Conservation (phyloP, 1,140 invertebrate species). For the Drosophila tani region DNA sequence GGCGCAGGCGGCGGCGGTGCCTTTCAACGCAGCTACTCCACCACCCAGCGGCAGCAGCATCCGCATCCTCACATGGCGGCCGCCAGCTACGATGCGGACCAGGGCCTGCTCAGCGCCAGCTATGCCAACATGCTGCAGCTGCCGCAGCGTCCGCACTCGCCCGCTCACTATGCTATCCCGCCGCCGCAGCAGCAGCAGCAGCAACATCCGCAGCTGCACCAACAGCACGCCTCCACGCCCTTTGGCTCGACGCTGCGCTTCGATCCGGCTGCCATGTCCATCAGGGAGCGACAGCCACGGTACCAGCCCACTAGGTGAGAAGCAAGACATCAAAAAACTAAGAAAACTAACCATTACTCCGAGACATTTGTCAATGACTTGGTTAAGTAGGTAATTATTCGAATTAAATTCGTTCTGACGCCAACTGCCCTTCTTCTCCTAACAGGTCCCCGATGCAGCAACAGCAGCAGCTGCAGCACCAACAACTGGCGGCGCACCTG, state of each 20-base stretch:
- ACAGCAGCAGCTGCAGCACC: conserved; percentile 51
- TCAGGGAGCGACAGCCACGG: conserved; percentile 56
- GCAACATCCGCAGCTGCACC: conserved; percentile 48
- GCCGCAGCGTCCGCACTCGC: conserved; percentile 58
- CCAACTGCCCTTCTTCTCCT: neutral
- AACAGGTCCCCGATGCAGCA: conserved; percentile 59
- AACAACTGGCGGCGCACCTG: conserved; percentile 52
- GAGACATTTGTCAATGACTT: neutral
- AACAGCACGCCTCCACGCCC: conserved; percentile 47
- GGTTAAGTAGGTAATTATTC: neutral
- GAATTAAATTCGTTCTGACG: neutral
- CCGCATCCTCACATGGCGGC: conserved; percentile 62
- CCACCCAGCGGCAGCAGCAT: conserved; percentile 77
- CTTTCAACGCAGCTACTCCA: conserved; percentile 82
- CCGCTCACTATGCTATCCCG: conserved; percentile 61
- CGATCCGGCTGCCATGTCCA: conserved; percentile 43
- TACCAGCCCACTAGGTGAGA: conserved; percentile 61
- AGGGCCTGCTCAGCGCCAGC: conserved; percentile 58
- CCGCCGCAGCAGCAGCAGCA: conserved; percentile 63
- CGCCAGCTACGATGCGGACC: conserved; percentile 59
- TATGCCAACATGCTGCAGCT: conserved; percentile 75
- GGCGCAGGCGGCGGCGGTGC: conserved; percentile 25
- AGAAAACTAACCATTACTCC: too few relatives aligned
- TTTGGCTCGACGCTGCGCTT: conserved; percentile 59
- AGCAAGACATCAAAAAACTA: neutral